Conservation (phyloP, 2,888 invertebrate genomes). For the Gonocerus acuteangulatus region DNA sequence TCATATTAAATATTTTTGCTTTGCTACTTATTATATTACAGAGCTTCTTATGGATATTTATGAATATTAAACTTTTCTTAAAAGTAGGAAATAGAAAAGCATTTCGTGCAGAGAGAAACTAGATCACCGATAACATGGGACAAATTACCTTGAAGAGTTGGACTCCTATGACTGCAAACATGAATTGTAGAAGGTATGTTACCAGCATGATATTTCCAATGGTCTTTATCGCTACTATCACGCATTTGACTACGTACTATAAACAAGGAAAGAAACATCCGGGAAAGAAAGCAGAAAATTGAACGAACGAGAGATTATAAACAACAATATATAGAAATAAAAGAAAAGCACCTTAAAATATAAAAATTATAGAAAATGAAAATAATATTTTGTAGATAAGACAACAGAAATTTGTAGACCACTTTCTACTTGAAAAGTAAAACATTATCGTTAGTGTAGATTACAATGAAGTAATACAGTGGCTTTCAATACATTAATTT, state of each 20-base stretch:
- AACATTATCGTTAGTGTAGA: too few species aligned
- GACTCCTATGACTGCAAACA: conserved; percentile 99
- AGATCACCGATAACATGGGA: conserved; percentile 23
- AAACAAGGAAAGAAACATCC: conserved; percentile 40
- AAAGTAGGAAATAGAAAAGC: conserved; percentile 23
- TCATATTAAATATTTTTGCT: conserved; percentile 22
- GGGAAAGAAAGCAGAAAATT: conserved; percentile 31
- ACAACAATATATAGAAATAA: too few species aligned
- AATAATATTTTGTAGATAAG: too few species aligned
- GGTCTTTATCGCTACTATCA: conserved; percentile 96
- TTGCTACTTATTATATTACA: conserved; percentile 19
- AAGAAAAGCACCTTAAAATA: too few species aligned
- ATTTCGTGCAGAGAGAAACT: conserved; percentile 28
- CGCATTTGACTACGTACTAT: conserved; percentile 99
- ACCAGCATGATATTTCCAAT: conserved; percentile 99
- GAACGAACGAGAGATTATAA: too few species aligned
- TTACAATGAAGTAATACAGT: too few species aligned
- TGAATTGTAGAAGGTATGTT: conserved; percentile 99
- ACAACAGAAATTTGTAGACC: too few species aligned
- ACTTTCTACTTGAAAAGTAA: too few species aligned
- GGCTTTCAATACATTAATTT: too few species aligned
- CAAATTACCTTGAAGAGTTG: conserved; percentile 94
- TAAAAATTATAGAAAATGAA: too few species aligned
- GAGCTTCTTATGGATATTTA: conserved; percentile 12
- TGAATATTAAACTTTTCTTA: conserved; percentile 10